Conservation (phyloP, 1,140 invertebrate species). For the Drosophila miranda region DNA sequence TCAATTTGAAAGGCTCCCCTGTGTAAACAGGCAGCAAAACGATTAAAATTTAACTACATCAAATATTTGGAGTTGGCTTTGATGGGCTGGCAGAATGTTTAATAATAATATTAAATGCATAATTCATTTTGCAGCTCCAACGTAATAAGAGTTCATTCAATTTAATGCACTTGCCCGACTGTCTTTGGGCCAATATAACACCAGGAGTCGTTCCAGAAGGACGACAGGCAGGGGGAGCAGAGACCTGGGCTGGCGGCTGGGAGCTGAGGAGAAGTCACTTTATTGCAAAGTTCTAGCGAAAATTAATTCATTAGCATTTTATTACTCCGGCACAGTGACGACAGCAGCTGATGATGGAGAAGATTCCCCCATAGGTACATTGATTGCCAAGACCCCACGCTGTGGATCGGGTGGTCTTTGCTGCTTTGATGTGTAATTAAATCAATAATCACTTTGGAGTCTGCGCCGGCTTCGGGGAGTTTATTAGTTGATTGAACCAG, state of each 20-base stretch:
- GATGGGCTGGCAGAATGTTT: constrained; percentile 33
- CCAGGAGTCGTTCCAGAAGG: constrained; percentile 8
- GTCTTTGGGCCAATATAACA: constrained; percentile 34
- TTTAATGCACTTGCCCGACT: constrained; percentile 50
- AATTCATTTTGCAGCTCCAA: constrained; percentile 52
- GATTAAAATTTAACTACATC: constrained; percentile 45
- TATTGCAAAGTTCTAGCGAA: constrained; percentile 65
- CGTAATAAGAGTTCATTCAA: constrained; percentile 60
- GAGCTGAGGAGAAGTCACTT: constrained; percentile 18
- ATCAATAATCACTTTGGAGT: constrained; percentile 73
- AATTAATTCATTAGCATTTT: constrained; percentile 80
- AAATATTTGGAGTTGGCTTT: constrained; percentile 52
- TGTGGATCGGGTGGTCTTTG: constrained; percentile 10
- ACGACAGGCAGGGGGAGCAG: not conserved
- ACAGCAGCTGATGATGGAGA: constrained; percentile 14
- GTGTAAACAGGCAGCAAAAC: constrained; percentile 18
- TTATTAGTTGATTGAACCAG: constrained; percentile 46
- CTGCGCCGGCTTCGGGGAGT: constrained; percentile 31
- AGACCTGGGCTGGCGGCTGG: not conserved
- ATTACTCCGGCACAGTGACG: constrained; percentile 55
- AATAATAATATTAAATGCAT: constrained; percentile 60
- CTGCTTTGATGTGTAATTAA: constrained; percentile 78
- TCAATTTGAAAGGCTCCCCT: constrained; percentile 42
- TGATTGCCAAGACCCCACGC: constrained; percentile 10
- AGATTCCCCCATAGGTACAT: constrained; percentile 6